Percentiles rank a stretch among this genome's conserved stretches.
phyloP scores from a whole-genome alignment of 2,888 invertebrate species.

The Loripinus fragilis region DNA sequence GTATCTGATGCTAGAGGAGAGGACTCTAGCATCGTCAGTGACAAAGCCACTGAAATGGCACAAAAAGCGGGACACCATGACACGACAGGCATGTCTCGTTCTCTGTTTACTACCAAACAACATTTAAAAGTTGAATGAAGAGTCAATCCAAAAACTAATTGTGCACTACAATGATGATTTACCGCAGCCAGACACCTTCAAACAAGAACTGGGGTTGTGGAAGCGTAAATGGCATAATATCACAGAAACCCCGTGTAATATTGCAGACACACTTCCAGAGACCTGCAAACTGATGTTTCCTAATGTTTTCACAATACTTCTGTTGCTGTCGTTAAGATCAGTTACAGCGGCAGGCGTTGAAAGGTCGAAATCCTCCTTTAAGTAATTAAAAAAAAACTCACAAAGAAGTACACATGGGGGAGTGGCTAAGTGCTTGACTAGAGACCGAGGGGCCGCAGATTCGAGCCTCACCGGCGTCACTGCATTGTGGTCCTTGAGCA shows the following conservation, averaged over 20 bases:
- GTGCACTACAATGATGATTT: slow-evolving; percentile 39
- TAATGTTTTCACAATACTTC: slow-evolving; percentile 39
- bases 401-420: too few species aligned
- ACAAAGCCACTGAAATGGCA: slow-evolving; percentile 17
- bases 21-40: slow-evolving; percentile 9
- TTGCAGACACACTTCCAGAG: slow-evolving; percentile 25
- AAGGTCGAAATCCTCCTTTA: slow-evolving; percentile 46
- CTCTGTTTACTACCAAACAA: slow-evolving; percentile 31
- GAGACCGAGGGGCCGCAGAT: too few species aligned
- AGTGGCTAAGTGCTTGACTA: too few species aligned
- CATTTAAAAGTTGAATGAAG: slow-evolving; percentile 20
- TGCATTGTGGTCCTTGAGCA: too few species aligned
- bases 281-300: slow-evolving; percentile 34
- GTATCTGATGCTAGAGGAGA: slow-evolving; percentile 26
- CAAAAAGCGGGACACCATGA: slow-evolving; percentile 27
- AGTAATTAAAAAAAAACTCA: slow-evolving; percentile 37
- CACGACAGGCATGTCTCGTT: slow-evolving; percentile 38
- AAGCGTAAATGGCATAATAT: slow-evolving; percentile 27
- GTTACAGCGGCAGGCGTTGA: slow-evolving; percentile 42
- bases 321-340: slow-evolving; percentile 39
- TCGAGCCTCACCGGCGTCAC: too few species aligned
- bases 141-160: slow-evolving; percentile 14
- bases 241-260: slow-evolving; percentile 14
- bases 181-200: slow-evolving; percentile 35
- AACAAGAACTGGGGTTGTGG: slow-evolving; percentile 38